Evolutionary conservation across 2,797 vertebrate species (phyloP).

Genomic region (Acipenser transmontanus): DNA sequence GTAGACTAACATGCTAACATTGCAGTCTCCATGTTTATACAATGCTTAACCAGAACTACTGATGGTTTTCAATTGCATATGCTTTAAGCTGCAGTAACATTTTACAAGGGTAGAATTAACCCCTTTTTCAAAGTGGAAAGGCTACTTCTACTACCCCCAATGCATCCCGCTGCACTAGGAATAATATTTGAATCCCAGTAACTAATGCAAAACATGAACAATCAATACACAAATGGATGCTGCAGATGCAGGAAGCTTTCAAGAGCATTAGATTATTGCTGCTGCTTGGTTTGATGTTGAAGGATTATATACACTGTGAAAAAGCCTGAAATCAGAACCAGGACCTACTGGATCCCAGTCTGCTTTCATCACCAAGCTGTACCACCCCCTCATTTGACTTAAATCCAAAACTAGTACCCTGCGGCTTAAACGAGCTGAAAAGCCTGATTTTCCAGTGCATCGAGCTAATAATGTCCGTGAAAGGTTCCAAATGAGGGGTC

Average conservation of each 20-base stretch:
- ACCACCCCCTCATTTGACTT: background rate
- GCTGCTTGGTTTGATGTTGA: background rate
- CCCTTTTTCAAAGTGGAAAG: too few relatives aligned
- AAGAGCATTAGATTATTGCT: background rate
- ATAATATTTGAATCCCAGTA: too few relatives aligned
- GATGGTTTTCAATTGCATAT: background rate
- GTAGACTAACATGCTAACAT: too few relatives aligned
- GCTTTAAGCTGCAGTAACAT: background rate
- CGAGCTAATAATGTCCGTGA: background rate
- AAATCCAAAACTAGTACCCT: background rate
- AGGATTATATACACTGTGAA: background rate
- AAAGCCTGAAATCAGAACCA: background rate
- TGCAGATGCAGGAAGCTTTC: background rate
- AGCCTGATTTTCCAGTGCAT: background rate
- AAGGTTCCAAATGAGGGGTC: constrained; percentile 1
- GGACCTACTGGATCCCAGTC: background rate
- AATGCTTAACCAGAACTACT: background rate
- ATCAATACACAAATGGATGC: too few relatives aligned
- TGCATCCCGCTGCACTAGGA: too few relatives aligned
- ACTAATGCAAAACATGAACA: too few relatives aligned
- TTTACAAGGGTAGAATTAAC: too few relatives aligned
- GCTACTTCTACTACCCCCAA: too few relatives aligned
- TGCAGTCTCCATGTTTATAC: background rate
- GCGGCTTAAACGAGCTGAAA: background rate
- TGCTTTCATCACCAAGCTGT: background rate